phyloP scores from a whole-genome alignment of 2,888 invertebrate species.

The Eristalinus sepulchralis region DNA sequence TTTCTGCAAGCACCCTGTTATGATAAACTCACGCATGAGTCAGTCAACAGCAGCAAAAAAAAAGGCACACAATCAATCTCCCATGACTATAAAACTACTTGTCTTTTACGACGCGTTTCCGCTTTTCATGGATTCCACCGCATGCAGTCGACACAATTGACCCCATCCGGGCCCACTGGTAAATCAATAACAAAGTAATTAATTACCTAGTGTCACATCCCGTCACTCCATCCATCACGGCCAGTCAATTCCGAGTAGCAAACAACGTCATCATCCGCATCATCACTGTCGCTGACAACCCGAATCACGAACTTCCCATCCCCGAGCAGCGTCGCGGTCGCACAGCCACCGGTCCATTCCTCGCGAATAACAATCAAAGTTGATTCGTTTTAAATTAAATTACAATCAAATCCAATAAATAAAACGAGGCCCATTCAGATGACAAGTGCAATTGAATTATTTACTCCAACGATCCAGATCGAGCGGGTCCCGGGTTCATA shows the following conservation, averaged over 20 bases:
- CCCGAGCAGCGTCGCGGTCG: slow-evolving; percentile 10
- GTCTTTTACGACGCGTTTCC: neutral
- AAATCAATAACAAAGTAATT: slow-evolving; percentile 12
- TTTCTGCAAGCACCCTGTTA: too few species aligned
- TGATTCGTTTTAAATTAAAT: slow-evolving; percentile 71
- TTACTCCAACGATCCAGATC: slow-evolving; percentile 72
- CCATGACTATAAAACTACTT: neutral
- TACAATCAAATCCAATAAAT: slow-evolving; percentile 71
- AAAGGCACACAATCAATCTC: neutral
- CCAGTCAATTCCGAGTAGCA: neutral
- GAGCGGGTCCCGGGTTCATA: slow-evolving; percentile 59
- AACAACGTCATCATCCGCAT: slow-evolving; percentile 46
- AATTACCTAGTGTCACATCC: slow-evolving; percentile 9
- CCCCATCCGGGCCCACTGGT: neutral
- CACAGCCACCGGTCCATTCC: neutral
- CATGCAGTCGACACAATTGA: neutral
- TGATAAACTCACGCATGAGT: neutral
- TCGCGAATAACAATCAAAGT: slow-evolving; percentile 66
- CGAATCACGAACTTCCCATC: slow-evolving; percentile 58
- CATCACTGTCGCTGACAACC: slow-evolving; percentile 31
- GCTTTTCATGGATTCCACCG: neutral
- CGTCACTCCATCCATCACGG: slow-evolving; percentile 1
- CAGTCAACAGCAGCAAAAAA: neutral
- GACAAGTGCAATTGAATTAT: slow-evolving; percentile 75
- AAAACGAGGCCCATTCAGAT: slow-evolving; percentile 67